These are phyloP conservation scores for Ailuropoda melanoleuca DNA, from an alignment of 2,113 vertebrate genomes.

Conservation along the genomic window DNA sequence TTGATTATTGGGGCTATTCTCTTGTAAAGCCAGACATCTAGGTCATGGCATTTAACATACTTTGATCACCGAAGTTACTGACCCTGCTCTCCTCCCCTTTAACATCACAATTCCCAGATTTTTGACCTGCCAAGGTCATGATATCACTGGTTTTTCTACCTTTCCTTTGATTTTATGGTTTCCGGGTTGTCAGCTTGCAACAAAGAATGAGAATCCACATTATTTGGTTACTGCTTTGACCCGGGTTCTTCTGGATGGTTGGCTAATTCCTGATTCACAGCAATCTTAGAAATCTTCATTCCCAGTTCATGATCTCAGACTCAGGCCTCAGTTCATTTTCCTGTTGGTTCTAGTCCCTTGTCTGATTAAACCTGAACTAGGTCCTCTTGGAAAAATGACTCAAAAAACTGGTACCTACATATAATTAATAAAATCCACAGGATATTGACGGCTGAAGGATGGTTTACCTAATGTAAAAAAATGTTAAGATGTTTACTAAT, in stretches of 20 bases:
- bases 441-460: not conserved
- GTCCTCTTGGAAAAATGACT: not conserved
- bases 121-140: not conserved
- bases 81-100: not conserved
- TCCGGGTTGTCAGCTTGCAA: not conserved
- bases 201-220: not conserved
- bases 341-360: not conserved
- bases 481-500: not conserved
- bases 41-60: not conserved
- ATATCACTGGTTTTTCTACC: not conserved
- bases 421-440: not conserved
- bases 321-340: not conserved
- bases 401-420: not conserved
- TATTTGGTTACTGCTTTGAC: not conserved
- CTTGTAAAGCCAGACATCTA: not conserved
- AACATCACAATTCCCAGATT: not conserved
- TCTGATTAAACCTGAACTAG: not conserved
- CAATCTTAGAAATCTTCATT: not conserved
- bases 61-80: not conserved
- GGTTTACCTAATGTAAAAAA: not conserved
- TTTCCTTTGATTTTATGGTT: slow-evolving; percentile 22
- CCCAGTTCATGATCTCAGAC: not conserved
- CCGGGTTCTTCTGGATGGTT: not conserved
- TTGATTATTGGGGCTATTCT: not conserved
- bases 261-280: not conserved